These are phyloP conservation scores for Patagioenas fasciata DNA, from an alignment of 2,113 vertebrate species.

Conservation along the genomic window DNA sequence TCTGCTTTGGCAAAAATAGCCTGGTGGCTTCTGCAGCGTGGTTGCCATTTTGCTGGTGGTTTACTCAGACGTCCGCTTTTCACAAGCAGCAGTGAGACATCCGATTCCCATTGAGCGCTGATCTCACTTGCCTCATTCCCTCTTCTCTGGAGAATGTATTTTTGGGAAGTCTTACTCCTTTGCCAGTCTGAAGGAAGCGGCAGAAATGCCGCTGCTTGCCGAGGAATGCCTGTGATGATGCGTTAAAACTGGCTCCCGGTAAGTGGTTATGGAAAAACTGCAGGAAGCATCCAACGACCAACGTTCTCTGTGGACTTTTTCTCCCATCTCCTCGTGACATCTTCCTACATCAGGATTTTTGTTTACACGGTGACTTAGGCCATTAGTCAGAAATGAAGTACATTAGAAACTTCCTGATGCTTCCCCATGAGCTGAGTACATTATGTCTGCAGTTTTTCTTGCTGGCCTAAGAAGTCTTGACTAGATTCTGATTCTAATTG, in stretches of 20 bases:
- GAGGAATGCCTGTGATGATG: constrained; percentile 12
- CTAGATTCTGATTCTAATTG: neutral
- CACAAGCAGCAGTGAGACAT: neutral
- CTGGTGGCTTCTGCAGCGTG: constrained; percentile 9
- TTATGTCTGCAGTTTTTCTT: neutral
- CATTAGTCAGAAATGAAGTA: neutral
- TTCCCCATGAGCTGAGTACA: neutral
- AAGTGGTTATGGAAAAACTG: neutral
- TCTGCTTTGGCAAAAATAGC: constrained; percentile 55
- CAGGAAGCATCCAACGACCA: neutral
- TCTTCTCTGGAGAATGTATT: constrained; percentile 19
- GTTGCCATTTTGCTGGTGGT: constrained; percentile 14
- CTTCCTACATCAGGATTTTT: neutral
- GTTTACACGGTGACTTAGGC: neutral
- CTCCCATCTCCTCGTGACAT: neutral
- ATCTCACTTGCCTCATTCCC: neutral
- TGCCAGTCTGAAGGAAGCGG: constrained; percentile 32
- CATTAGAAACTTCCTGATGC: neutral
- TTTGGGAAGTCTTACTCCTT: constrained; percentile 52
- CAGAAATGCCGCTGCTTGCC: neutral
- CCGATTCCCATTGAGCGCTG: neutral
- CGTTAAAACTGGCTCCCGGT: neutral
- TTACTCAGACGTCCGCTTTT: constrained; percentile 27
- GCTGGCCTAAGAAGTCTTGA: neutral
- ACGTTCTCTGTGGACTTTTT: neutral